Percentiles rank a stretch among this genome's conserved stretches.
These are phyloP conservation scores for Pachycephus smyrnensis DNA, from an alignment of 2,888 invertebrate genomes.

Conservation along the genomic window DNA sequence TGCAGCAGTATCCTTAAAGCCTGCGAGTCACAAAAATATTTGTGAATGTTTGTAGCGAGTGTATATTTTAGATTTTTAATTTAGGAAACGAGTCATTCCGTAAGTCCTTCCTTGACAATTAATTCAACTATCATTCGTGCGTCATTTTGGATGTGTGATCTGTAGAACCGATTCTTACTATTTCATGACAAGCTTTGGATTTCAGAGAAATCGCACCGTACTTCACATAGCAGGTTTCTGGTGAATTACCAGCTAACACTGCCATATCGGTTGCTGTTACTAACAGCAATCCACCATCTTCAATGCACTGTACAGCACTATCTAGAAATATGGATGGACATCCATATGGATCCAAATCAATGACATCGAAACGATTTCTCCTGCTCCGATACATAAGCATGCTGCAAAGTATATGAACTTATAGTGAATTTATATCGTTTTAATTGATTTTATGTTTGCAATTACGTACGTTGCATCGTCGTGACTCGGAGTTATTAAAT, in stretches of 20 bases:
- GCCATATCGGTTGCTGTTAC: constrained; percentile 99
- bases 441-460: constrained; percentile 9
- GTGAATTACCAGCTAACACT: constrained; percentile 93
- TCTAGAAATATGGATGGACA: constrained; percentile 94
- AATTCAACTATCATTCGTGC: background rate
- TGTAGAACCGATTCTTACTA: constrained; percentile 71
- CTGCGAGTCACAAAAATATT: constrained; percentile 63
- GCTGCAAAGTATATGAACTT: constrained; percentile 66
- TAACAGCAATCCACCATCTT: constrained; percentile 87
- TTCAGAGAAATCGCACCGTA: constrained; percentile 92
- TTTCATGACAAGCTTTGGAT: constrained; percentile 93
- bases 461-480: constrained; percentile 87
- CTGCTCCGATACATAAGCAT: constrained; percentile 88
- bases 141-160: background rate
- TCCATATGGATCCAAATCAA: constrained; percentile 98
- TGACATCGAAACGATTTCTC: constrained; percentile 81
- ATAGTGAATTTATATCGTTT: background rate
- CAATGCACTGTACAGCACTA: constrained; percentile 84
- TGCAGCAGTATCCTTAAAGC: constrained; percentile 93
- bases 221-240: constrained; percentile 93
- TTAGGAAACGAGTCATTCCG: background rate
- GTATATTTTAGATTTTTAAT: background rate
- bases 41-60: background rate
- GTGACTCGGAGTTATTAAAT: constrained; percentile 80
- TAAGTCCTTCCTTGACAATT: background rate